Evolutionary conservation across 2,113 vertebrate species (phyloP).

Genomic region (Empidonax traillii): DNA sequence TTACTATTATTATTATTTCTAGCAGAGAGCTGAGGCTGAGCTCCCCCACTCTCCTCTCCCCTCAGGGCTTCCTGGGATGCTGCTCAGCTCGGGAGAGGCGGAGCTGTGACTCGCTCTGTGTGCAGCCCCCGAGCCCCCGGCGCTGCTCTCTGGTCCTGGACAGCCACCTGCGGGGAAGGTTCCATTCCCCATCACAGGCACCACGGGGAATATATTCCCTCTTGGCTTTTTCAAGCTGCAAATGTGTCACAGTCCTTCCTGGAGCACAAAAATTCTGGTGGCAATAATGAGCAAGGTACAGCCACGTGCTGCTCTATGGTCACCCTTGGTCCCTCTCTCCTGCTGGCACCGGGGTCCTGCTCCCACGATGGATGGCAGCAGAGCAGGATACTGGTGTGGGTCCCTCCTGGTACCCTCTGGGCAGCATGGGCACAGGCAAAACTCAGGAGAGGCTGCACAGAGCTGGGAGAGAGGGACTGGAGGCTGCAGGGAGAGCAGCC

Average conservation of each 20-base stretch:
- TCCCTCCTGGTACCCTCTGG: not conserved
- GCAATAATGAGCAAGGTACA: accelerated
- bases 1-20: not conserved
- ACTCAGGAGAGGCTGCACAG: not conserved
- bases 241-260: not conserved
- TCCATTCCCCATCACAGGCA: not conserved
- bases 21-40: not conserved
- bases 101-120: not conserved
- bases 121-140: accelerated
- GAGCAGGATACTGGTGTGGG: not conserved
- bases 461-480: accelerated
- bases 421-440: not conserved
- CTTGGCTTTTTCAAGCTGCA: not conserved
- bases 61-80: not conserved
- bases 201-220: not conserved
- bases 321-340: not conserved
- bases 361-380: accelerated
- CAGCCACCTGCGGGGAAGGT: accelerated
- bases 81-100: not conserved
- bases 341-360: not conserved
- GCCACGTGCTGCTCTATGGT: accelerated
- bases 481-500: not conserved
- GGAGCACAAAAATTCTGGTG: accelerated
- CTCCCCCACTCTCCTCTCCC: not conserved
- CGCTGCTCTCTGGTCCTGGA: not conserved